Conservation (phyloP, 2,888 invertebrate species). For the Venusia cambrica region DNA sequence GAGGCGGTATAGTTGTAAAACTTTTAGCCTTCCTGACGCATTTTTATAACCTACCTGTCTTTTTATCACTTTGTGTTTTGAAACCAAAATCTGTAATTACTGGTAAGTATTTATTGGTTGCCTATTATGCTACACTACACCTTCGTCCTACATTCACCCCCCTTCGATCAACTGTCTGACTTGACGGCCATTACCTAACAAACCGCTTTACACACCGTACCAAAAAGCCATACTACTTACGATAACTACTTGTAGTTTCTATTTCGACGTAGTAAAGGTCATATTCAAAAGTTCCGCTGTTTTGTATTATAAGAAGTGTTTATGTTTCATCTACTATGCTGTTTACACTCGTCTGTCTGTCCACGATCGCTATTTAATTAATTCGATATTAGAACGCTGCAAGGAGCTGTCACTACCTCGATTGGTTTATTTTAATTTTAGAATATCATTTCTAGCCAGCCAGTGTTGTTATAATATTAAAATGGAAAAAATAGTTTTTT, state of each 20-base stretch:
- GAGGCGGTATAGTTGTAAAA: too few relatives aligned
- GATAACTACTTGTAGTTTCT: constrained; percentile 34
- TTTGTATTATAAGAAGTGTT: constrained; percentile 38
- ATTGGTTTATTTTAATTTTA: constrained; percentile 35
- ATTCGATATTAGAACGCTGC: constrained; percentile 69
- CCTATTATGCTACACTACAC: too few relatives aligned
- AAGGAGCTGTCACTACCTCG: constrained; percentile 53
- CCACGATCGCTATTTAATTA: constrained; percentile 70
- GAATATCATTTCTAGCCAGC: constrained; percentile 30
- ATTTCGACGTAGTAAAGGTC: constrained; percentile 42
- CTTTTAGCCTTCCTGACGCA: too few relatives aligned
- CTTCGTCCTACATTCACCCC: constrained; percentile 73
- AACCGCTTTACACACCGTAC: constrained; percentile 63
- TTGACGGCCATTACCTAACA: constrained; percentile 74
- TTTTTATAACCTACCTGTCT: too few relatives aligned
- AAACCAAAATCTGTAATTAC: too few relatives aligned
- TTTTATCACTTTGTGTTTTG: too few relatives aligned
- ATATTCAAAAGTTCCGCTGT: constrained; percentile 36
- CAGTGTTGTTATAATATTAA: constrained; percentile 26
- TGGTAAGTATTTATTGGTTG: too few relatives aligned
- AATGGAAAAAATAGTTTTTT: too few relatives aligned
- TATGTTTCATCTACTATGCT: constrained; percentile 59
- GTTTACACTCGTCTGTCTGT: constrained; percentile 65
- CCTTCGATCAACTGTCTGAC: constrained; percentile 68
- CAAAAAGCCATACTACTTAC: constrained; percentile 37